Conservation (phyloP, 2,797 vertebrate species). For the Aeoliscus strigatus region DNA sequence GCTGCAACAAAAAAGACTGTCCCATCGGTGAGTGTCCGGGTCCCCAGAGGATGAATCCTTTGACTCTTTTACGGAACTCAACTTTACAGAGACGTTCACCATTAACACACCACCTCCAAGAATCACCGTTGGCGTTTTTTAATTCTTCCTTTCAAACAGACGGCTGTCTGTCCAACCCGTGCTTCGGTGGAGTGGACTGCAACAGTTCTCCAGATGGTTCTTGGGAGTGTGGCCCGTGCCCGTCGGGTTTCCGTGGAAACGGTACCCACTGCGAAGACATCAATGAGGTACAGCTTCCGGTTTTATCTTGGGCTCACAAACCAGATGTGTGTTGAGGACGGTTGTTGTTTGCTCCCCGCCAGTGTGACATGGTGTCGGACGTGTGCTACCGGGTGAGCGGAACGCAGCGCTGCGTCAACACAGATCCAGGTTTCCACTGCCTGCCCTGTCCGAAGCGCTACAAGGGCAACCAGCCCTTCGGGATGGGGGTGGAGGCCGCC, state of each 20-base stretch:
- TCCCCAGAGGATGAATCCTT: too few species aligned
- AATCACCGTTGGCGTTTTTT: too few species aligned
- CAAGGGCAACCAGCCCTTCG: conserved; percentile 91
- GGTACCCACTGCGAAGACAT: conserved; percentile 90
- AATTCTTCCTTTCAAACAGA: conserved; percentile 76
- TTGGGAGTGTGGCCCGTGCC: conserved; percentile 94
- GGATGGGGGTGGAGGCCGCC: conserved; percentile 86
- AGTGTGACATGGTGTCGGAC: conserved; percentile 91
- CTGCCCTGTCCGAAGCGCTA: conserved; percentile 92
- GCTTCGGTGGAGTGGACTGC: conserved; percentile 90
- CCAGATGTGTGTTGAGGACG: conserved; percentile 2
- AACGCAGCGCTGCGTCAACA: conserved; percentile 87
- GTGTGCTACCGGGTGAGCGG: conserved; percentile 85
- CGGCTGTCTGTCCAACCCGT: conserved; percentile 94
- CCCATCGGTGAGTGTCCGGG: conserved; percentile 80
- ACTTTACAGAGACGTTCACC: too few species aligned
- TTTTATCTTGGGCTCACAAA: conserved; percentile 8
- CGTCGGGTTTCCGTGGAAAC: conserved; percentile 88
- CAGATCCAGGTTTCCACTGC: conserved; percentile 93
- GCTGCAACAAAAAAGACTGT: conserved; percentile 86
- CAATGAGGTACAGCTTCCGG: conserved; percentile 84
- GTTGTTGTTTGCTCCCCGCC: conserved; percentile 9
- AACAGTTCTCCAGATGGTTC: conserved; percentile 91
- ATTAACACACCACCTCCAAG: too few species aligned
- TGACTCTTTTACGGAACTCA: too few species aligned